A percentile compares a stretch with the other conserved stretches of the same genome.
Evolutionary conservation across 2,113 vertebrate species (phyloP).

Genomic region (Lycocorax pyrrhopterus): DNA sequence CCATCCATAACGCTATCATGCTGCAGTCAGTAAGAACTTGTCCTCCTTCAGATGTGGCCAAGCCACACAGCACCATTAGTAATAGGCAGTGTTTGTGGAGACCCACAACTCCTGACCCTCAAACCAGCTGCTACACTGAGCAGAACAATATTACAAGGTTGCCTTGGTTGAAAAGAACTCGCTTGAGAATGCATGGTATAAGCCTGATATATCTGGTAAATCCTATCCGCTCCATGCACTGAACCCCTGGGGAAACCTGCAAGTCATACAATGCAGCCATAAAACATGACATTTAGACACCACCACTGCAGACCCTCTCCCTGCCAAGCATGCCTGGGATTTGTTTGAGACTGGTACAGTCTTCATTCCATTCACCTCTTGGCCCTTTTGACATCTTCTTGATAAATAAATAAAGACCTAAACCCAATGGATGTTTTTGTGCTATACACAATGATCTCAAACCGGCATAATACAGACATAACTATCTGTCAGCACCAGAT

Average conservation of each 20-base stretch:
- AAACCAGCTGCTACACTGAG: not conserved
- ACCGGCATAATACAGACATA: not conserved
- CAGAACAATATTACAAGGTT: not conserved
- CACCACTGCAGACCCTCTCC: not conserved
- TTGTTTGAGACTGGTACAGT: not conserved
- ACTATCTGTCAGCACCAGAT: not conserved
- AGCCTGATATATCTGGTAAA: not conserved
- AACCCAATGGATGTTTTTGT: not conserved
- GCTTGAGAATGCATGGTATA: not conserved
- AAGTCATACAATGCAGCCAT: not conserved
- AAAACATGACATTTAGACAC: not conserved
- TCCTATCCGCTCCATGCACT: not conserved
- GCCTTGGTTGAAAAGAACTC: not conserved
- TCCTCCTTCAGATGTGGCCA: not conserved
- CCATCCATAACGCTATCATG: not conserved
- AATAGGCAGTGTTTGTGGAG: not conserved
- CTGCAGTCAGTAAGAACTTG: not conserved
- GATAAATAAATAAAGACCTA: not conserved
- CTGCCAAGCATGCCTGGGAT: not conserved
- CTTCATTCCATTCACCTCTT: not conserved
- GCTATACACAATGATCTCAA: not conserved
- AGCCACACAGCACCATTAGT: not conserved
- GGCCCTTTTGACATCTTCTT: not conserved
- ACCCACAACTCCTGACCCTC: not conserved
- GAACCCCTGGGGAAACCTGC: not conserved